phyloP scores from a whole-genome alignment of 2,797 vertebrate species.

The Esox lucius region DNA sequence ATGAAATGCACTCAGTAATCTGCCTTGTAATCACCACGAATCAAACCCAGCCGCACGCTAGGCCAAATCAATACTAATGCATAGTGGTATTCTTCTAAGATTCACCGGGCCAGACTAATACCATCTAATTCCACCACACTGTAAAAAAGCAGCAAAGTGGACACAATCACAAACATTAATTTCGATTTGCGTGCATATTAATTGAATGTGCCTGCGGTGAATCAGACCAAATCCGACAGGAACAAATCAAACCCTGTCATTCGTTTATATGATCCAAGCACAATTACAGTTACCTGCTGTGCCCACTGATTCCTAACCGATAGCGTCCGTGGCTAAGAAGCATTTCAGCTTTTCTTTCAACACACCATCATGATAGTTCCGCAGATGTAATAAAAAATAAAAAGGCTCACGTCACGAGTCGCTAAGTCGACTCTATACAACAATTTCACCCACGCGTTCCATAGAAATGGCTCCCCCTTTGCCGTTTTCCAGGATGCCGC shows the following conservation, averaged over 20 bases:
- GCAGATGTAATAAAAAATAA: no score
- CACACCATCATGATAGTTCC: no score
- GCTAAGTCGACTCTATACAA: not conserved
- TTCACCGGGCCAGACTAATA: not conserved
- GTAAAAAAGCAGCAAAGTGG: not conserved
- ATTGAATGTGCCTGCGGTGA: not conserved
- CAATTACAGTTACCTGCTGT: slow-evolving; percentile 20
- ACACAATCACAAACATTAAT: not conserved
- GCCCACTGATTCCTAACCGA: slow-evolving; percentile 13
- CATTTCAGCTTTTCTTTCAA: no score
- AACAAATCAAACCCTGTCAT: slow-evolving; percentile 52
- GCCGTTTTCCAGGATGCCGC: not conserved
- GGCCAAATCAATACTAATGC: slow-evolving; percentile 5
- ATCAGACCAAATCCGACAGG: slow-evolving; percentile 41
- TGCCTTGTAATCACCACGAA: slow-evolving; percentile 6
- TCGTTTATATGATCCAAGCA: slow-evolving; percentile 22
- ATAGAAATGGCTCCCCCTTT: not conserved
- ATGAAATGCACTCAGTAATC: not conserved
- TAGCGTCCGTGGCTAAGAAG: no score
- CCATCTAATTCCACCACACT: not conserved
- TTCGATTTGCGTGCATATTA: not conserved
- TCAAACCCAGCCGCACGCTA: not conserved
- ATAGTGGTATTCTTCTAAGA: not conserved
- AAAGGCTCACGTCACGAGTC: no score
- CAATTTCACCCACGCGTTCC: not conserved